phyloP scores from a whole-genome alignment of 2,888 invertebrate species.

The Halictus quadricinctus region DNA sequence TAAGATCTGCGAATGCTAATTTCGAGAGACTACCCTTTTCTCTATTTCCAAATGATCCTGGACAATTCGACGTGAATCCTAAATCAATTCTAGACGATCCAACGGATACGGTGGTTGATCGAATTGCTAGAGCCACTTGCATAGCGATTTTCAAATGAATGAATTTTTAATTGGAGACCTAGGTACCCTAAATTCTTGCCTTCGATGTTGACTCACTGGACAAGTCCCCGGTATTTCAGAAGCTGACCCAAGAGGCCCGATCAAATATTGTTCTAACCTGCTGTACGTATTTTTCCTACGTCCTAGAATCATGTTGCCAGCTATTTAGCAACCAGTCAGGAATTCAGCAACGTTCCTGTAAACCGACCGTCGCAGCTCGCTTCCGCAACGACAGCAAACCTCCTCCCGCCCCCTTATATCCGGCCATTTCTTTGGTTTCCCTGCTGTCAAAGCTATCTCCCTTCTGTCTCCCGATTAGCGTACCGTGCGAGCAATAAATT shows the following conservation, averaged over 20 bases:
- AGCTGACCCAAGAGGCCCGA: no score
- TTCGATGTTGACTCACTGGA: no score
- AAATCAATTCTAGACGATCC: no score
- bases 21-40: no score
- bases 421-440: conserved; percentile 55
- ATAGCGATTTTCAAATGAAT: no score
- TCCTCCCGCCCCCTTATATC: conserved; percentile 24
- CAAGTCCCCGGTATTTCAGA: no score
- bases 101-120: no score
- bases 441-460: conserved; percentile 48
- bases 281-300: not conserved
- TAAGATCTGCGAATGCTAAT: no score
- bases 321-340: conserved; percentile 37
- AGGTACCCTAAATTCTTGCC: no score
- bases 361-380: conserved; percentile 46
- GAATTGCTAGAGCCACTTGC: no score
- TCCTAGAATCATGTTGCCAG: not conserved
- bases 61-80: no score
- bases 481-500: conserved; percentile 51
- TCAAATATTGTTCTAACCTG: not conserved
- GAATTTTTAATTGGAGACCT: not conserved
- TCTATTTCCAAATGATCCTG: no score
- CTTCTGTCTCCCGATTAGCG: conserved; percentile 43
- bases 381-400: conserved; percentile 33
- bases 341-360: conserved; percentile 45